Conservation (phyloP, 2,888 invertebrate genomes). For the Orchesella flavescens region DNA sequence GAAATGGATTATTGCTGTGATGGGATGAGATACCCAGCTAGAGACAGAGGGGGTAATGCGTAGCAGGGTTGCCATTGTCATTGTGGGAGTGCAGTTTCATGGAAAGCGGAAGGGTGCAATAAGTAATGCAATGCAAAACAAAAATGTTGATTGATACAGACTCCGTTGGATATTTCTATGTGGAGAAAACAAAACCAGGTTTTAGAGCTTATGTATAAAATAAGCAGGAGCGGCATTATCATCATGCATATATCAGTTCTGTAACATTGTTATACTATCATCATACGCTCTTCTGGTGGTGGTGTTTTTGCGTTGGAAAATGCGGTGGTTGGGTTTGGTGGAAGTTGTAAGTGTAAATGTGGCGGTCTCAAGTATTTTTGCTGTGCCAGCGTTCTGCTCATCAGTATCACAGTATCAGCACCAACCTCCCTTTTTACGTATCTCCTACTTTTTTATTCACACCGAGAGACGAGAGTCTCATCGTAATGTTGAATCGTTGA, state of each 20-base stretch:
- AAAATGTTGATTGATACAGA: neutral
- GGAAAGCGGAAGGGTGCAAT: constrained; percentile 24
- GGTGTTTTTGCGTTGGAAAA: constrained; percentile 8
- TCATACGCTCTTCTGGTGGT: neutral
- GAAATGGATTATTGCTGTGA: constrained; percentile 23
- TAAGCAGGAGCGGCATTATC: too few relatives aligned
- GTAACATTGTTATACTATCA: neutral
- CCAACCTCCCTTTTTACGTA: constrained; percentile 5
- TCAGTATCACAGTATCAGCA: neutral
- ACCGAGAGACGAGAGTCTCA: neutral
- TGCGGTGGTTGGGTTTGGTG: neutral
- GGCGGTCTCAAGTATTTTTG: neutral
- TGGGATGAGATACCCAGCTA: constrained; percentile 13
- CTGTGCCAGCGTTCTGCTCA: neutral
- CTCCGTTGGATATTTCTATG: neutral
- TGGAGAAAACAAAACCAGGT: neutral
- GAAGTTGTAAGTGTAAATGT: neutral
- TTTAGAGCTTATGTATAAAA: constrained; percentile 1
- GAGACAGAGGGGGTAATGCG: neutral
- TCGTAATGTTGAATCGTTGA: too few relatives aligned
- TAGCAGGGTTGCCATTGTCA: too few relatives aligned
- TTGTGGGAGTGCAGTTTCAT: too few relatives aligned
- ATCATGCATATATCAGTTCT: neutral
- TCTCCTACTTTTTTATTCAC: constrained; percentile 24
- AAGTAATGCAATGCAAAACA: neutral